Evolutionary conservation across 2,113 vertebrate genomes (phyloP).

Genomic region (Aspidoscelis tigris): DNA sequence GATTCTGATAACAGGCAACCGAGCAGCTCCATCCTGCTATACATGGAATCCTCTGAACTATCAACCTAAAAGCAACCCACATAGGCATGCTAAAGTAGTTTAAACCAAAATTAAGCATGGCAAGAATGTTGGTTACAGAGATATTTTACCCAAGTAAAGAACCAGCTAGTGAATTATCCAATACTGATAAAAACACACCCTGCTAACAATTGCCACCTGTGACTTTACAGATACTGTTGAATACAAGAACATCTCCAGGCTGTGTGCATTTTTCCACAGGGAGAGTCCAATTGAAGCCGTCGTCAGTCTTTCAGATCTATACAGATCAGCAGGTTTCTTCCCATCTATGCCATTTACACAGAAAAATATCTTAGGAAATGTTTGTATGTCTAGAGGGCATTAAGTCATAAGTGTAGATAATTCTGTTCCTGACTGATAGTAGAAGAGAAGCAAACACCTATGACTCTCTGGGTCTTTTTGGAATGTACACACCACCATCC

Average conservation of each 20-base stretch:
- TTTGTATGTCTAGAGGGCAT: slow-evolving; percentile 42
- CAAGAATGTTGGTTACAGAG: too few relatives aligned
- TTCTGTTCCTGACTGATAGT: slow-evolving; percentile 54
- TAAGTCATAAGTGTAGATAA: slow-evolving; percentile 43
- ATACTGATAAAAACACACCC: too few relatives aligned
- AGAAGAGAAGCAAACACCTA: background rate
- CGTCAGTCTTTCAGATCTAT: background rate
- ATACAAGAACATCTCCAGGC: background rate
- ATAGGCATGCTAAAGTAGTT: too few relatives aligned
- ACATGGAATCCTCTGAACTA: too few relatives aligned
- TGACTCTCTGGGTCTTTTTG: too few relatives aligned
- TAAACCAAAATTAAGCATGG: too few relatives aligned
- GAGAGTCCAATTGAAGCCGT: background rate
- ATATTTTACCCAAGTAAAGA: too few relatives aligned
- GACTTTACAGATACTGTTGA: background rate
- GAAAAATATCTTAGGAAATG: slow-evolving; percentile 11
- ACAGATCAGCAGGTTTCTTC: background rate
- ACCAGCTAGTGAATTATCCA: too few relatives aligned
- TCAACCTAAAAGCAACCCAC: too few relatives aligned
- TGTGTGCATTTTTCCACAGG: background rate
- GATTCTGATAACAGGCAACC: background rate
- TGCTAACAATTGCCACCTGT: background rate
- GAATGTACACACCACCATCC: too few relatives aligned
- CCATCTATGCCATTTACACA: background rate
- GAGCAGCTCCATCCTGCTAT: background rate